Conservation (phyloP, 2,113 vertebrate genomes). For the Tyrannus savana region DNA sequence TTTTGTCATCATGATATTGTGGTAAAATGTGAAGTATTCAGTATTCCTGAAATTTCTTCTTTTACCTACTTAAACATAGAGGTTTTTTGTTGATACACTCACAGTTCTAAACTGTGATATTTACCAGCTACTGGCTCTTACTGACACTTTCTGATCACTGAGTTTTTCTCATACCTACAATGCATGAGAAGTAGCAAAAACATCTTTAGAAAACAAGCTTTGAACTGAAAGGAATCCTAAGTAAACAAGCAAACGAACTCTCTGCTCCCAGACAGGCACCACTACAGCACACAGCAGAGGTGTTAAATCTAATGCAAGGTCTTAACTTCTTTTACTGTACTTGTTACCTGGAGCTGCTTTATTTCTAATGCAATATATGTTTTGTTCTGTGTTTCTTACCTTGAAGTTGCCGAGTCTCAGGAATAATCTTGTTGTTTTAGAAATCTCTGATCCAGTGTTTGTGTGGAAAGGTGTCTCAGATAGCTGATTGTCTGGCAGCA, state of each 20-base stretch:
- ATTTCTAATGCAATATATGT: background rate
- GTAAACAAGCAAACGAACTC: background rate
- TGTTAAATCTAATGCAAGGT: background rate
- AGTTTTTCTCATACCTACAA: background rate
- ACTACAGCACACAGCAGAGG: background rate
- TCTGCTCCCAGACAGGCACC: background rate
- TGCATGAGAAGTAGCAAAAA: background rate
- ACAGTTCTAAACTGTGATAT: background rate
- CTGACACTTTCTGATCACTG: background rate
- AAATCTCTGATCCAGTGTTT: conserved; percentile 62
- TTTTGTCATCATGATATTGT: conserved; percentile 5
- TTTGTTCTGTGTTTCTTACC: background rate
- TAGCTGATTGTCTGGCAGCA: conserved; percentile 38
- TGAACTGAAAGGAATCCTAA: background rate
- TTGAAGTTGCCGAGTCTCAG: conserved; percentile 39
- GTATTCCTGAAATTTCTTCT: conserved; percentile 16
- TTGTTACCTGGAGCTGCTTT: background rate
- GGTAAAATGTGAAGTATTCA: background rate
- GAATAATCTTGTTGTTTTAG: conserved; percentile 62
- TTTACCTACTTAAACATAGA: background rate
- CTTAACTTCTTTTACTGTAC: background rate
- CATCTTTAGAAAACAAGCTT: background rate
- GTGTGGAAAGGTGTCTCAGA: conserved; percentile 53
- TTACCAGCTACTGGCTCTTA: background rate
- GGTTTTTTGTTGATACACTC: background rate